Conservation (phyloP, 1,140 invertebrate genomes). For the Mya arenaria region DNA sequence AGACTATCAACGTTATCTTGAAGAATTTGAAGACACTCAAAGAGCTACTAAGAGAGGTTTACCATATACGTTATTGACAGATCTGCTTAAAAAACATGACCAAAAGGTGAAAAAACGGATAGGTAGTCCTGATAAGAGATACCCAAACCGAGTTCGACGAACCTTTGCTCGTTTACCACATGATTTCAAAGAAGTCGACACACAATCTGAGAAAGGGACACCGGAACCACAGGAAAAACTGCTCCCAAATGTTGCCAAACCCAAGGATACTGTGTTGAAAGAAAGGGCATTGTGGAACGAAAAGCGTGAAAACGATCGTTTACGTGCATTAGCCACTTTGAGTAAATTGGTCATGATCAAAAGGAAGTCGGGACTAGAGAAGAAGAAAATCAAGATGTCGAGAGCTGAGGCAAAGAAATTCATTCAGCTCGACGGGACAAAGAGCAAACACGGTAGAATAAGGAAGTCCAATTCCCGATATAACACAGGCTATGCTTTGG, state of each 20-base stretch:
- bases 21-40: background rate
- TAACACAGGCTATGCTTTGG: background rate
- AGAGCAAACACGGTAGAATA: background rate
- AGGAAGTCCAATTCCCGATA: conserved; percentile 10
- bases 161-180: conserved; percentile 19
- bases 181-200: background rate
- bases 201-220: background rate
- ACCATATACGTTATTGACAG: background rate
- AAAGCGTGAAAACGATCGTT: background rate
- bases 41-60: background rate
- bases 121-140: background rate
- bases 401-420: background rate
- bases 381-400: conserved; percentile 1
- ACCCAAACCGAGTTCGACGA: background rate
- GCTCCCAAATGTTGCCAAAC: background rate
- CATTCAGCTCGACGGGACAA: background rate
- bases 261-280: background rate
- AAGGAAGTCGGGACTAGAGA: background rate
- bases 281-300: background rate
- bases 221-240: no score
- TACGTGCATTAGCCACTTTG: background rate
- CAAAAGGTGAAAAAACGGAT: background rate
- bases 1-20: background rate
- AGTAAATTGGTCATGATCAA: conserved; percentile 20
- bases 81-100: background rate